Evolutionary conservation across 1,140 invertebrate genomes (phyloP), one percentile per base, ranked within the genome.

Genomic region (Drosophila triauraria): DNA sequence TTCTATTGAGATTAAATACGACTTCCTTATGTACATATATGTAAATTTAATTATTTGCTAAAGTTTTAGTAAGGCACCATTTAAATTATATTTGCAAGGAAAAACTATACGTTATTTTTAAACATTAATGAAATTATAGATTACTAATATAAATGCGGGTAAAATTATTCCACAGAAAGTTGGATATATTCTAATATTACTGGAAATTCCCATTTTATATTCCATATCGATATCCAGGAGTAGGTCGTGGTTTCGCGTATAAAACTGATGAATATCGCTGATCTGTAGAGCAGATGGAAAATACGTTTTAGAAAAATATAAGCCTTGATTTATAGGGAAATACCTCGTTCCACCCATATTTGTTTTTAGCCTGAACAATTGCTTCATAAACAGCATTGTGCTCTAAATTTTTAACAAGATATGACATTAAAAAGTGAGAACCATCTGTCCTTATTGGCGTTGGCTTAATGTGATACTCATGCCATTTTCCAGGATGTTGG

Each of bases 271-370:
- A 69, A 93, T 92, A 58, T 93, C 92, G 63, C 92, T 93, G 27
- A 93, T 93, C 92, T 93, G 32, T 57, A 77, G 53, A 32, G 47
- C 23, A n/a, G 9, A 58, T 7, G 6, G 0, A n/a, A 25, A 15
- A 54, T 43, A 54, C 4, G 10, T 12, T 27, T 43, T 46, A 35
- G 0, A 10, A 13, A 40, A 13, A 40, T 59, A 13, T 30, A 15
- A 4, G 44, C 3, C 27, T 27, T 8, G 4, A 13, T 4, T 23
- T 20, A 13, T 25, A 20, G 1, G 10, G 2, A 23, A 23, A 23
- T 62, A 95, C 93, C 87, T 95, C 95, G 63, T 94, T 95, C 94
- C 95, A 95, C 40, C 95, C 95, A 69, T 95, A 95, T 81, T 94
- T 94, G 72, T 95, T 96, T 91, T 94, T 95, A n/a, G 95, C 94